These are phyloP conservation scores for Andrena camellia DNA, from an alignment of 2,888 invertebrate genomes.

Conservation along the genomic window DNA sequence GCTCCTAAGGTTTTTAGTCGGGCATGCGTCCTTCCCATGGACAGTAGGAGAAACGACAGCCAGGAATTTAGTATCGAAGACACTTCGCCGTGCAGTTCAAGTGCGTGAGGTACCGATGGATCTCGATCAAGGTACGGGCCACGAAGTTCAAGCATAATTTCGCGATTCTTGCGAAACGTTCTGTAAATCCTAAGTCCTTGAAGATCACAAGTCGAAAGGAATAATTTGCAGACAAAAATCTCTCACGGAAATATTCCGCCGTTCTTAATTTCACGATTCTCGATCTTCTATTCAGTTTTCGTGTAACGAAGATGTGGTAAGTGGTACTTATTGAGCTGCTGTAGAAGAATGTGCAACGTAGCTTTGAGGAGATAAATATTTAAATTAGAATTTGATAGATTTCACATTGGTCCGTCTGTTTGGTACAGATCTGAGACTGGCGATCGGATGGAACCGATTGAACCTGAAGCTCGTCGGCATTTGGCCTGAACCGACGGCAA, in stretches of 20 bases:
- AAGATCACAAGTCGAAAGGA: too few relatives aligned
- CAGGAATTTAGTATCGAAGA: not conserved
- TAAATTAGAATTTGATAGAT: not conserved
- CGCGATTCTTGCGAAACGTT: not conserved
- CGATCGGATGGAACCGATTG: slow-evolving; percentile 67
- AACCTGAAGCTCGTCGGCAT: slow-evolving; percentile 67
- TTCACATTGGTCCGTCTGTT: not conserved
- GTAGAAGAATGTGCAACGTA: too few relatives aligned
- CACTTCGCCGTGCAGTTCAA: not conserved
- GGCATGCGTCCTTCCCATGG: not conserved
- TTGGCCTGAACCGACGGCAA: slow-evolving; percentile 65
- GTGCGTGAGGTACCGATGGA: not conserved
- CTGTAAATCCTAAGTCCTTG: too few relatives aligned
- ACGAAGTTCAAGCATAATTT: not conserved
- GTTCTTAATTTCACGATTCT: too few relatives aligned
- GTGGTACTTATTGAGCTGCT: too few relatives aligned
- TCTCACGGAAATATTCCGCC: too few relatives aligned
- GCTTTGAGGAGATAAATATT: too few relatives aligned
- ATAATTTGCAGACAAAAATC: too few relatives aligned
- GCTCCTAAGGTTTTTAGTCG: not conserved
- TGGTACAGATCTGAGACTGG: slow-evolving; percentile 46
- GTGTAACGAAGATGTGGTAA: too few relatives aligned
- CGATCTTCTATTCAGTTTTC: too few relatives aligned
- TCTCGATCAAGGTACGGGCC: not conserved
- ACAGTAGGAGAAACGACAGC: not conserved